Evolutionary conservation across 1,140 invertebrate species (phyloP), one percentile per base, ranked within the genome.

Genomic region (Euwallacea similis): DNA sequence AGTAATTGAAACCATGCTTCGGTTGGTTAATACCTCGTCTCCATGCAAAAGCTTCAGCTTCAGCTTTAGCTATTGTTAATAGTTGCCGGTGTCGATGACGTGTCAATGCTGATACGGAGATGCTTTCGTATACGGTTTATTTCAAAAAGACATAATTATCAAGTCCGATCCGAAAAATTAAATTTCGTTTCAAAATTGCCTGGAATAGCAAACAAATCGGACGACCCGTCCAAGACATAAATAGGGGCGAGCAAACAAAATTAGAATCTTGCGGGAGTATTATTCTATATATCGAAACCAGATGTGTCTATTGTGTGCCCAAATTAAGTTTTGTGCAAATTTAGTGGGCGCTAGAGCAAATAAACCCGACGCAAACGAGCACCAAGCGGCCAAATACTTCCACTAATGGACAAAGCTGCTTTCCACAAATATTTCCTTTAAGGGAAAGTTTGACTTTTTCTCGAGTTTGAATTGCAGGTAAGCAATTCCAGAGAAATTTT

Each of bases 261-360:
- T 33, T 62, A 62, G 15, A 16, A 42, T 42, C 13, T n/a, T 43
- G 15, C 60, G 16, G 15, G 11, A n/a, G 62, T 55, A 72, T 64
- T 74, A 71, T 72, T 74, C 55, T 42, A 69, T 50, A 58, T 73
- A 64, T 62, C 72, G 67, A 69, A 74, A 73, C 68, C 72, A 67
- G 72, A 73, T 68, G 72, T 70, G 72, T 67, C 74, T 58, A 72
- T 71, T 61, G 74, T 75, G 53, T 67, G 74, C 62, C 64, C 65
- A 74, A 74, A 71, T 72, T 66, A 74, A 74, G 69, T 73, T 73
- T 73, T 50, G 65, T 72, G 71, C 55, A 72, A 72, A 72, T 72
- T 72, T 68, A 72, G 71, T 62, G 65, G 65, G 43, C 63, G 62
- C 55, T 42, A 42, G 62, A 42, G 69, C 41, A 66, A 66, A 71